Evolutionary conservation across 2,797 vertebrate species (phyloP).

Genomic region (Falco concolor): DNA sequence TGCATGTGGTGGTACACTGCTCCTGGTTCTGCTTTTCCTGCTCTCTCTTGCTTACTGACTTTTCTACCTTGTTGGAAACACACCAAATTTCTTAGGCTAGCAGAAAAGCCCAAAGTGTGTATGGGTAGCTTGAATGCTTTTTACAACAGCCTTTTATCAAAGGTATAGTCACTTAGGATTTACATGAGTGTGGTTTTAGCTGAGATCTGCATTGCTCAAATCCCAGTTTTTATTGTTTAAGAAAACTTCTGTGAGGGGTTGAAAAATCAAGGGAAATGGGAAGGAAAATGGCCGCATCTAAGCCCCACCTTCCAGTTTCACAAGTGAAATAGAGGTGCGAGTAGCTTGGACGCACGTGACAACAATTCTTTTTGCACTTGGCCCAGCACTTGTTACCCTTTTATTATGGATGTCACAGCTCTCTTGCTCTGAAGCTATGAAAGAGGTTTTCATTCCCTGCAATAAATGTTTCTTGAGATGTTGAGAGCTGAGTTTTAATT

Average conservation of each 20-base stretch:
- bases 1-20: accelerated
- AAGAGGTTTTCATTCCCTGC: neutral
- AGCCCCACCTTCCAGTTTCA: neutral
- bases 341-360: neutral
- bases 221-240: neutral
- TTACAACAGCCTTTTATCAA: neutral
- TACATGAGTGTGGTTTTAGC: neutral
- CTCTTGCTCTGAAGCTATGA: neutral
- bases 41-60: neutral
- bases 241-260: neutral
- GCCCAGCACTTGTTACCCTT: neutral
- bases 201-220: neutral
- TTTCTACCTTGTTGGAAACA: neutral
- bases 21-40: neutral
- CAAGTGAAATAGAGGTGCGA: neutral
- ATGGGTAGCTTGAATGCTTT: neutral
- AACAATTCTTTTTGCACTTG: neutral
- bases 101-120: accelerated
- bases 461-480: neutral
- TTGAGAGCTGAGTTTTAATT: neutral
- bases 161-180: neutral
- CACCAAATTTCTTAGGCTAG: neutral
- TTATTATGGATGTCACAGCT: neutral
- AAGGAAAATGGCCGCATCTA: neutral
- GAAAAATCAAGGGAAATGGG: neutral